Percentiles rank a stretch among this genome's conserved stretches.
phyloP scores from a whole-genome alignment of 2,113 vertebrate genomes.

The Girardinichthys multiradiatus region DNA sequence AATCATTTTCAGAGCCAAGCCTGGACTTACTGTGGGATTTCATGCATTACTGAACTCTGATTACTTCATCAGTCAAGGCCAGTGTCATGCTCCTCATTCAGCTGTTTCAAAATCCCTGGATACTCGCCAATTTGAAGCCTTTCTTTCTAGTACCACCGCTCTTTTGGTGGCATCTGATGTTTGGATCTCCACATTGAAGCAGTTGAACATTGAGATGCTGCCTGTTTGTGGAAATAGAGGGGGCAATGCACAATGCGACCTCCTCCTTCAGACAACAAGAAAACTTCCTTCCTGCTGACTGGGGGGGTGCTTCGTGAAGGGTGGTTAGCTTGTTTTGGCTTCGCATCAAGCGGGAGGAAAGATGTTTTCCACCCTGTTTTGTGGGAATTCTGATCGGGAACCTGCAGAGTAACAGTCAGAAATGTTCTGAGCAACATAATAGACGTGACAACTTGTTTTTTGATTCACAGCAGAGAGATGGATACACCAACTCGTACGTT shows the following conservation, averaged over 20 bases:
- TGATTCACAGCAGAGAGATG: slow-evolving; percentile 5
- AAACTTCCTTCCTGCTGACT: slow-evolving; percentile 69
- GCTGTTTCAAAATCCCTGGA: not conserved
- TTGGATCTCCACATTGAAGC: not conserved
- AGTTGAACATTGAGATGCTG: slow-evolving; percentile 23
- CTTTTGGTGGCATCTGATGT: not conserved
- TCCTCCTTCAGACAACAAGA: slow-evolving; percentile 55
- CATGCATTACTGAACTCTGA: slow-evolving; percentile 18
- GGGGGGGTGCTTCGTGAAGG: slow-evolving; percentile 26
- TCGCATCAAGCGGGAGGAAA: slow-evolving; percentile 38
- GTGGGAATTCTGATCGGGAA: slow-evolving; percentile 51
- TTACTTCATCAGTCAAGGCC: slow-evolving; percentile 5
- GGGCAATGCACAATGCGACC: slow-evolving; percentile 40
- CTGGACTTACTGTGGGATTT: not conserved
- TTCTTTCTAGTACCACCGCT: not conserved
- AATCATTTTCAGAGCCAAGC: slow-evolving; percentile 14
- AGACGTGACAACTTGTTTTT: not conserved
- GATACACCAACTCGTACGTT: slow-evolving; percentile 1
- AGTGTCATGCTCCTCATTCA: not conserved
- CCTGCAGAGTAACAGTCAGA: not conserved
- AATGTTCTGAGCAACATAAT: not conserved
- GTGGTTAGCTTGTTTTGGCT: slow-evolving; percentile 62
- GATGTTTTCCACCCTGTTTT: slow-evolving; percentile 42
- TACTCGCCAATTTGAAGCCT: slow-evolving; percentile 10
- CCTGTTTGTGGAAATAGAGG: slow-evolving; percentile 49